Base-by-base conservation (phyloP, 2,797 vertebrate genomes). In the Vespertilio murinus region DNA sequence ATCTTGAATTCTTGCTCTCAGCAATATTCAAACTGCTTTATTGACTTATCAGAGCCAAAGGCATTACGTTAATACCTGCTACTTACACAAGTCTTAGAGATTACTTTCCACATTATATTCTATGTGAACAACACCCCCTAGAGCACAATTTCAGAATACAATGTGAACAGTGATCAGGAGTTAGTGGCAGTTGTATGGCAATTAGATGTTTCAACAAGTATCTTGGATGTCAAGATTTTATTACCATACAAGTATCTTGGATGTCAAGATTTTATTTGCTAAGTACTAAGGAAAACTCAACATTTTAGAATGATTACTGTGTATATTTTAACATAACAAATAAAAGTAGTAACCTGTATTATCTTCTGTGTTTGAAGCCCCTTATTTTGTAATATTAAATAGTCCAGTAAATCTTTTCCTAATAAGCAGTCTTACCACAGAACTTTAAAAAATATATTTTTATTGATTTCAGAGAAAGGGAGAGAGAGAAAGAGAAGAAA, bases 41-140 rank as follows among this genome's bases (percentile, higher is more conserved):
- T 5, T 95, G 49, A 85, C 35, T 88, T 88, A 89, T 20, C 54
- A 74, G 49, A 92, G 42, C 30, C 45, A 61, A 89, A 94, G 42
- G 30, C 40, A 69, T 65, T 91, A 88, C 88, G 30, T 56, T 40
- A 95, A 33, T n/a, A 75, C 23, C 59, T 88, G 33, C 40, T 69
- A 84, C 23, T 18, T 88, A 35, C 16, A 84, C 65, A 88, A 84
- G 47, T 59, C 59, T 45, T 28, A 33, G 1, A 45, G 64, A 45
- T 87, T 82, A 65, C 40, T 65, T 69, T 84, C 45, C 17, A 94
- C 79, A 70, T 73, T 67, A 67, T 59, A 78, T 16, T 77, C 70
- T 65, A 30, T 67, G 47, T 82, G 77, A 91, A 93, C 6, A 79
- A 56, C 33, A 59, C 30, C 38, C 40, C 56, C 54, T 56, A 78